A percentile compares a stretch with the other conserved stretches of the same genome.
Conservation (phyloP, 2,797 vertebrate genomes). For the Parambassis ranga region DNA sequence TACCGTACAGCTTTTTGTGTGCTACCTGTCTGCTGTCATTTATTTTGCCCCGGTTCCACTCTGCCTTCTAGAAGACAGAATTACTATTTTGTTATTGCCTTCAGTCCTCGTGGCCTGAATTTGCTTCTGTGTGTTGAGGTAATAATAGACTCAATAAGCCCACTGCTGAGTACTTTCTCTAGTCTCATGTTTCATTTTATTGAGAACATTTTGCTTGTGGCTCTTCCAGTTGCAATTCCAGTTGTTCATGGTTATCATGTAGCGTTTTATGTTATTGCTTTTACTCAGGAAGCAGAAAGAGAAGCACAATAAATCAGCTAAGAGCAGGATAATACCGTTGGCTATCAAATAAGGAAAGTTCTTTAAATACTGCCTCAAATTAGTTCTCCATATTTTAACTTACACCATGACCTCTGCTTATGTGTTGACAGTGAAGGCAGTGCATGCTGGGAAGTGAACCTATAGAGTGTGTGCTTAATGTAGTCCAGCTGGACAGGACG, state of each 20-base stretch:
- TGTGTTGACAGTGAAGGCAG: background rate
- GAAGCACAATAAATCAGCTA: background rate
- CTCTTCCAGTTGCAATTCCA: background rate
- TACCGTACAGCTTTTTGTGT: background rate
- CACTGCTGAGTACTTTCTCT: background rate
- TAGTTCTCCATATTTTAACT: no score
- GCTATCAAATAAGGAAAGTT: background rate
- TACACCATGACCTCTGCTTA: no score
- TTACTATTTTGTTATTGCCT: background rate
- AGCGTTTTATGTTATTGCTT: slow-evolving; percentile 11
- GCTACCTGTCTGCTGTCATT: slow-evolving; percentile 1
- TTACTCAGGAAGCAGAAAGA: background rate
- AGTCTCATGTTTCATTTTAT: background rate
- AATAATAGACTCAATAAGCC: slow-evolving; percentile 24
- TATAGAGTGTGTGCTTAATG: background rate
- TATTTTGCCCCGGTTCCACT: background rate
- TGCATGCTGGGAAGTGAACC: background rate
- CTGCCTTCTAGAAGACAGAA: background rate
- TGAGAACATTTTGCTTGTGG: background rate
- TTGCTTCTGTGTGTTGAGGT: background rate
- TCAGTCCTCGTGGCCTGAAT: slow-evolving; percentile 19
- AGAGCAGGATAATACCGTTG: background rate
- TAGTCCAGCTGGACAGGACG: background rate
- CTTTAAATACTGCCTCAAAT: no score
- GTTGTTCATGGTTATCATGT: background rate